Evolutionary conservation across 2,113 vertebrate species (phyloP), one percentile per base, ranked within the genome.

Genomic region (Bombycilla garrulus): DNA sequence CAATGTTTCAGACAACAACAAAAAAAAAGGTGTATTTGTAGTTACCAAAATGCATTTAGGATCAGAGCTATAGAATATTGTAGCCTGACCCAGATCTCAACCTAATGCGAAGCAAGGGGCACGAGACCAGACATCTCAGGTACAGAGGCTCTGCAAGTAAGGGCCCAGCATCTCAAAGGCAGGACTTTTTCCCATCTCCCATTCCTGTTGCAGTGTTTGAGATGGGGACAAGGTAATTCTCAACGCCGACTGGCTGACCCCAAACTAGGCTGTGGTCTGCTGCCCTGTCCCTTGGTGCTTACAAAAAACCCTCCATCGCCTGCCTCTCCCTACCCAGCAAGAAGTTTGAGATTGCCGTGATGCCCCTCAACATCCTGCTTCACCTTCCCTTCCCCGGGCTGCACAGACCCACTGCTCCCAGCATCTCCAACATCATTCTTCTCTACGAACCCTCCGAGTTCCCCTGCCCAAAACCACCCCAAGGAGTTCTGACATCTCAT

Each of bases 341-440:
- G 4, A 18, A 24, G 11, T 35, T 73, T 1, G 3, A 88, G 36
- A 29, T 42, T 64, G n/a, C 57, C 15, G 1, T 23, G 58, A 61
- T 3, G 5, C 5, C 4, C 1, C 16, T 6, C 17, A 40, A 15
- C 13, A 48, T 40, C 4, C 2, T 60, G 11, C 26, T 72, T 69
- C 42, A 81, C 25, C 17, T 70, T 57, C 62, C 36, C 9, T n/a
- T 67, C 12, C 18, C 18, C 35, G 1, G 7, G 10, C 53, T 69
- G 10, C 51, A 74, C 28, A 67, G 24, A 72, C 12, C 20, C 0
- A 0, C 35, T 88, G 54, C 16, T 88, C 19, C 64, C 28, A 86
- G 35, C 38, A 38, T 20, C 38, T 84, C 61, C 7, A 2, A 12
- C 35, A 38, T 10, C 12, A 18, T 54, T 77, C 29, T n/a, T 53